Base-by-base conservation (phyloP, 2,888 invertebrate species). In the Dermolepida albohirtum region DNA sequence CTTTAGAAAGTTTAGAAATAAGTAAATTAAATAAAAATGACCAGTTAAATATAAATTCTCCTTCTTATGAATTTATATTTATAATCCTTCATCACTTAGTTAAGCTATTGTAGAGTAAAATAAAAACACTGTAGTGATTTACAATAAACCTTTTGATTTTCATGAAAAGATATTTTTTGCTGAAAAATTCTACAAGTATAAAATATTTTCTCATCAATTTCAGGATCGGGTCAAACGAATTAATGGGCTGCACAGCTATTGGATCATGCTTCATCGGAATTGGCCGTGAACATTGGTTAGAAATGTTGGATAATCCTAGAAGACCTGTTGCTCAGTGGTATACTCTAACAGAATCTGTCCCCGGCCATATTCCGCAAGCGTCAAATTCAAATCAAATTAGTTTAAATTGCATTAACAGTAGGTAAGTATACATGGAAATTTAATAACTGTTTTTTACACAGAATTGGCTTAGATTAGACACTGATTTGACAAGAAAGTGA, bases 311-410 rank as follows among this genome's bases (percentile, higher is more conserved):
- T 81, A 93, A 90, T 82, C 92, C 93, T 7, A 85, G 94, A 70
- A 91, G 92, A 81, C 94, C 93, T 0, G 92, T 94, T 7, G 92
- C 94, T 0, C 94, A 94, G 79, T 94, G 94, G 94, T 93, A 94
- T 79, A 88, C 91, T 0, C 84, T 94, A 62, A 87, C 89, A 79
- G 93, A 93, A 83, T 88, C 89, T 59, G 86, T 90, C 8, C 89
- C 91, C 0, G 87, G 88, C 1, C 88, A 89, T 74, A 86, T 90
- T 70, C 85, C 87, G 12, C 72, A 74, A 68, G 83, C 82, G 14
- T 85, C 86, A 29, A 70, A 72, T 63, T 86, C 87, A 66, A 80
- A 85, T 68, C 88, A 89, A 57, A 84, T 86, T 62, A 88, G 89
- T 73, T 83, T 91, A 73, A 91, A 88, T 80, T 91, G 91, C 80